Percentiles rank a stretch among this genome's conserved stretches.
Conservation (phyloP, 92 coral and sea anemone species). For the Epizoanthus fatuus region DNA sequence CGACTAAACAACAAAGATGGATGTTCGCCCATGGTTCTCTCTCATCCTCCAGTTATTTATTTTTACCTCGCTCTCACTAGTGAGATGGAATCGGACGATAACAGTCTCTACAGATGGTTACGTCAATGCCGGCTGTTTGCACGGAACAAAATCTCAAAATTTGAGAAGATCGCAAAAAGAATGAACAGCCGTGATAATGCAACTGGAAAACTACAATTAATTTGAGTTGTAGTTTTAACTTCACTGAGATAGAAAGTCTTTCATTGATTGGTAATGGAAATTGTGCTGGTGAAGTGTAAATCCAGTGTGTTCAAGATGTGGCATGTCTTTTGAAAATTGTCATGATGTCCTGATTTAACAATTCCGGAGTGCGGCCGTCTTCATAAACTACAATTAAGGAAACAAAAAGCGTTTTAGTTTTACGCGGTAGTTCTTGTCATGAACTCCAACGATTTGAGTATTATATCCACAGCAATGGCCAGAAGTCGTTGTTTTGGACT, state of each 20-base stretch:
- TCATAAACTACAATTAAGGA: neutral
- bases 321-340: conserved; percentile 78
- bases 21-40: no score
- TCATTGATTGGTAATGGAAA: conserved; percentile 46
- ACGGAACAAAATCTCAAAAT: neutral
- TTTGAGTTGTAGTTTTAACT: conserved; percentile 61
- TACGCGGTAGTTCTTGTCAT: conserved; percentile 70
- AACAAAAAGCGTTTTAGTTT: conserved; percentile 45
- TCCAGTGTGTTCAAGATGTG: conserved; percentile 64
- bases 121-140: neutral
- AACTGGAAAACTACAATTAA: conserved; percentile 53
- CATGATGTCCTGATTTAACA: conserved; percentile 53
- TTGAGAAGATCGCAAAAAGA: neutral
- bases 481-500: conserved; percentile 81
- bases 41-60: neutral
- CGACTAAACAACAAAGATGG: no score
- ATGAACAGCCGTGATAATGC: neutral
- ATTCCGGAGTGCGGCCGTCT: conserved; percentile 77
- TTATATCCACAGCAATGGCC: conserved; percentile 51
- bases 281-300: conserved; percentile 44
- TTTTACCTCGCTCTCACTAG: neutral
- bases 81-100: neutral
- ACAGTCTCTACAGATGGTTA: neutral
- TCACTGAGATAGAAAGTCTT: conserved; percentile 34
- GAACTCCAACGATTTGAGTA: conserved; percentile 63